Base-by-base conservation (phyloP, 2,888 invertebrate species). In the Lymantria monacha region DNA sequence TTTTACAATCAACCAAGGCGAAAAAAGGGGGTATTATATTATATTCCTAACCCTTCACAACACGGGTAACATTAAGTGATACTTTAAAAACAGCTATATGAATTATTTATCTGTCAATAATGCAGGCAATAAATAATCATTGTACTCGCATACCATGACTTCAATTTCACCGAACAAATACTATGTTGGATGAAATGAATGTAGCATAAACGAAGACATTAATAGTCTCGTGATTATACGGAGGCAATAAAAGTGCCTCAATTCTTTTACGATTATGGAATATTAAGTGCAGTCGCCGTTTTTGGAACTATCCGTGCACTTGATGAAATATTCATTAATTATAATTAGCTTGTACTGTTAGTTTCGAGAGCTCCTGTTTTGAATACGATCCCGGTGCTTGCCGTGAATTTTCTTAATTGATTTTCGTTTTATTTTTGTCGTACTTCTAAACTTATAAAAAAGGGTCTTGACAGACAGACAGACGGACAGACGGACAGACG, bases 321-420 rank as follows among this genome's bases (percentile, higher is more conserved):
- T 31, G n/a, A 51, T 61, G 53, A 56, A 62, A 59, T 60, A 64
- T 64, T 61, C 51, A 63, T 64, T 42, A 40, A 42, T 51, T 44
- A 15, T 49, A 47, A 47, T 48, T 37, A 46, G 13, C 30, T 38
- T 13, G 30, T 30, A 44, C 51, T 13, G 46, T 22, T 51, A 43
- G 12, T 46, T 48, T 36, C 44, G 14, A 30, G 9, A 9, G 45
- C 15, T 37, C 33, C 31, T 45, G n/a, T 22, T 36, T 40, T 46
- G 44, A 15, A 37, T 30, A 13, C 7, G 13, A 30, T 37, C 9
- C n/a, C 14, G 9, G 22, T 30, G 22, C 33, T 33, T 33, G 5
- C 33, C 33, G 30, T 30, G 33, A 33, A 33, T 7, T 33, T 33
- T 22, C 7, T 10, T 33, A 33, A 33, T 33, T 10, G 33, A 8